These are phyloP conservation scores for Pseudorhombus dupliciocellatus DNA, from an alignment of 2,113 vertebrate species.

Conservation along the genomic window DNA sequence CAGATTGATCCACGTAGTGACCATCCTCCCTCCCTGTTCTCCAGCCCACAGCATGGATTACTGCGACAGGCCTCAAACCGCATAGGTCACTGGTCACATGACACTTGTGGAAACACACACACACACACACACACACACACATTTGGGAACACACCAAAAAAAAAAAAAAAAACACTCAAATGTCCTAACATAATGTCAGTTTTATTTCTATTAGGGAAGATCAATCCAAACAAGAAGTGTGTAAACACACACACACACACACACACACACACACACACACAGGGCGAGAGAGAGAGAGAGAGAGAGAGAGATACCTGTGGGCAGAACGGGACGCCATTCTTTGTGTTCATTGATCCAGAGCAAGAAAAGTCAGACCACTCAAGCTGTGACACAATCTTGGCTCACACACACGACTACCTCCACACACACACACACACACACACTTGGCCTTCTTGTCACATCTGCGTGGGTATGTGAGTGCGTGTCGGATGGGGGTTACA, in stretches of 20 bases:
- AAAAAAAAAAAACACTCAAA: conserved; percentile 13
- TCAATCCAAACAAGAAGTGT: conserved; percentile 30
- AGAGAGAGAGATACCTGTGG: conserved; percentile 32
- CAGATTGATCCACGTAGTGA: conserved; percentile 66
- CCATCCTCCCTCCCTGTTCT: conserved; percentile 35
- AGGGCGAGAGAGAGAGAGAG: conserved; percentile 8
- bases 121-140: conserved; percentile 3
- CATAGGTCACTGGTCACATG: conserved; percentile 54
- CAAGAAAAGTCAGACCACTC: conserved; percentile 77
- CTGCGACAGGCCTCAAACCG: conserved; percentile 56
- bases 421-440: conserved; percentile 14
- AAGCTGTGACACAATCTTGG: conserved; percentile 76
- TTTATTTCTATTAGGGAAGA: conserved; percentile 47
- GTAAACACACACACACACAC: conserved; percentile 29
- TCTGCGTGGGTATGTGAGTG: conserved; percentile 1
- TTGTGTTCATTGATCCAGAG: conserved; percentile 77
- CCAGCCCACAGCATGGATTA: conserved; percentile 56
- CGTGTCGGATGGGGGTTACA: background rate
- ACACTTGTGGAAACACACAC: background rate
- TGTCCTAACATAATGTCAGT: conserved; percentile 24
- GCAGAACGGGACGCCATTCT: conserved; percentile 65
- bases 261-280: conserved; percentile 22
- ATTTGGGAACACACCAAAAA: too few relatives aligned
- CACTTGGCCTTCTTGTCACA: conserved; percentile 27
- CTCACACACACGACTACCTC: conserved; percentile 40